These are phyloP conservation scores for Ichneumoninae sp. DNA, from an alignment of 2,888 invertebrate genomes.

Conservation along the genomic window DNA sequence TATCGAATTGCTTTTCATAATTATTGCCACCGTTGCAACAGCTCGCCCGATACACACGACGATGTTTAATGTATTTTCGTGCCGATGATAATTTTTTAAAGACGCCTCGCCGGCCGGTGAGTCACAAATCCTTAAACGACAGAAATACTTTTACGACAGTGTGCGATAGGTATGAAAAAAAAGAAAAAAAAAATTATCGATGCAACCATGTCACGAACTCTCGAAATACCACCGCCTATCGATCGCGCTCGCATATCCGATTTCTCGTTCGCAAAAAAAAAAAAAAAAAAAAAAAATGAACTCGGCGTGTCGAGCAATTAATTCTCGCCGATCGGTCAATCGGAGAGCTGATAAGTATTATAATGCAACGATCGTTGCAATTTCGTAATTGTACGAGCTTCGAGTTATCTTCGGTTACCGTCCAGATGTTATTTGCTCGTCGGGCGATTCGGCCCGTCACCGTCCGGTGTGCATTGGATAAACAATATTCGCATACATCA, in stretches of 20 bases:
- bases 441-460: neutral
- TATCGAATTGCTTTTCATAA: constrained; percentile 7
- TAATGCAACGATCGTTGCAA: constrained; percentile 54
- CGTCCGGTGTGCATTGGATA: neutral
- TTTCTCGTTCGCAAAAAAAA: neutral
- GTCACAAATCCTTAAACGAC: constrained; percentile 2
- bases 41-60: neutral
- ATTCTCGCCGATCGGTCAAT: constrained; percentile 49
- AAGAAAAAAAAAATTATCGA: constrained; percentile 12
- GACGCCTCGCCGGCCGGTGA: neutral
- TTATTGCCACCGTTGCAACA: neutral
- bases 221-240: neutral
- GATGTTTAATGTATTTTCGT: neutral
- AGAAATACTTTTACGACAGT: neutral
- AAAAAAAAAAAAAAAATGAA: no score
- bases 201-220: constrained; percentile 27
- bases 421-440: neutral
- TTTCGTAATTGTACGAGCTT: neutral
- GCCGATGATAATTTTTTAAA: neutral
- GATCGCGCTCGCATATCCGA: neutral
- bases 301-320: constrained; percentile 39
- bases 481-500: neutral
- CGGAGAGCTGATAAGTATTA: constrained; percentile 52
- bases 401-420: neutral
- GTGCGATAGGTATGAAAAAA: neutral